A percentile compares a stretch with the other conserved stretches of the same genome.
Evolutionary conservation across 2,888 invertebrate species (phyloP).

Genomic region (Erpobdella octoculata): DNA sequence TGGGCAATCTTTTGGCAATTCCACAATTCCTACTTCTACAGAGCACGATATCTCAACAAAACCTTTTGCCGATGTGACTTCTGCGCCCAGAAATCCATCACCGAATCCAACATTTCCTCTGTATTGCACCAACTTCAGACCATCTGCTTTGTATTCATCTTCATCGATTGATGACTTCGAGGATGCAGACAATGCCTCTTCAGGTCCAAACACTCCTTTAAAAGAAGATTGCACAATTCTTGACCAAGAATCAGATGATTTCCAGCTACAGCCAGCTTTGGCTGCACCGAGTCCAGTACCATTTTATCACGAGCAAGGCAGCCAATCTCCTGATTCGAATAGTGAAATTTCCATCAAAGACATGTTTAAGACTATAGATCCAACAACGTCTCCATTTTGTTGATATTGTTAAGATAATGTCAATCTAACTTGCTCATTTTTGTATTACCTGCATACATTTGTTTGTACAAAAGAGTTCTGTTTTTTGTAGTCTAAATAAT

Average conservation of each 20-base stretch:
- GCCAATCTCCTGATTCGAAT: constrained; percentile 1
- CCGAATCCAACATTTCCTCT: background rate
- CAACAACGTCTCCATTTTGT: constrained; percentile 53
- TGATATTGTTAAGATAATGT: too few relatives aligned
- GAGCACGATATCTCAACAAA: background rate
- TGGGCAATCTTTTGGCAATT: background rate
- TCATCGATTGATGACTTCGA: background rate
- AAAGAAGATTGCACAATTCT: constrained; percentile 1
- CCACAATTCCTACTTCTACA: background rate
- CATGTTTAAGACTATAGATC: constrained; percentile 52
- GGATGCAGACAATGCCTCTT: constrained; percentile 12
- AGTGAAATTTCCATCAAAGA: constrained; percentile 43
- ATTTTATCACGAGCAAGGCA: background rate
- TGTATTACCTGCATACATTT: too few relatives aligned
- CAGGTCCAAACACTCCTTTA: too few relatives aligned
- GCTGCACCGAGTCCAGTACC: background rate
- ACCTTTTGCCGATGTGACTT: background rate
- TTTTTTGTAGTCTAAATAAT: too few relatives aligned
- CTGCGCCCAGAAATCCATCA: background rate
- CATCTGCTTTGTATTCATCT: background rate
- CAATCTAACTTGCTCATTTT: too few relatives aligned
- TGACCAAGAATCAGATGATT: background rate
- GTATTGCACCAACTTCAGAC: background rate
- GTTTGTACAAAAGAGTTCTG: too few relatives aligned
- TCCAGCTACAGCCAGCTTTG: background rate